Evolutionary conservation across 2,113 vertebrate genomes (phyloP).

Genomic region (Perccottus glenii): DNA sequence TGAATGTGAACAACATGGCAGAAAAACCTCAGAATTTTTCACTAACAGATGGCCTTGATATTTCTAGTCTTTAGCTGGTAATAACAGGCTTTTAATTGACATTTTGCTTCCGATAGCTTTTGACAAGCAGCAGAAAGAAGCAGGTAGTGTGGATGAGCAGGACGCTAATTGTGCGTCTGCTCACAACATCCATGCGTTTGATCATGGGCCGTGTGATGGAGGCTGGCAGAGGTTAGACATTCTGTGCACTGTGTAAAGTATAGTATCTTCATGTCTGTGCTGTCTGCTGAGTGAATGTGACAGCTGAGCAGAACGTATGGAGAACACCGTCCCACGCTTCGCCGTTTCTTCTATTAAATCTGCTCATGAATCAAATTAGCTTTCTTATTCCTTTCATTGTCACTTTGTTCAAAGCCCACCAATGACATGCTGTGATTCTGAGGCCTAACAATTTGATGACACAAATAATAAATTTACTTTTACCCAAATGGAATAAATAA

Average conservation of each 20-base stretch:
- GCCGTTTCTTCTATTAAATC: slow-evolving; percentile 76
- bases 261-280: slow-evolving; percentile 8
- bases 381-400: slow-evolving; percentile 47
- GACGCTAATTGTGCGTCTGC: slow-evolving; percentile 36
- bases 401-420: slow-evolving; percentile 37
- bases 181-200: slow-evolving; percentile 30
- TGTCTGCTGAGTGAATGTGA: slow-evolving; percentile 46
- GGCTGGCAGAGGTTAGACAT: slow-evolving; percentile 16
- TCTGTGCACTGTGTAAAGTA: slow-evolving; percentile 11
- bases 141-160: slow-evolving; percentile 30
- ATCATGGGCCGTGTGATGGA: slow-evolving; percentile 4
- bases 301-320: slow-evolving; percentile 61
- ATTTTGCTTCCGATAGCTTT: slow-evolving; percentile 40
- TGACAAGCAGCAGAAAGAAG: slow-evolving; percentile 23
- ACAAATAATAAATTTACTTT: slow-evolving; percentile 56
- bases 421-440: slow-evolving; percentile 1
- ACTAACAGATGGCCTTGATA: slow-evolving; percentile 26
- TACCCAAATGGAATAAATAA: slow-evolving; percentile 51
- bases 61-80: slow-evolving; percentile 22
- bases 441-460: slow-evolving; percentile 38
- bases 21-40: slow-evolving; percentile 39
- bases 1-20: slow-evolving; percentile 16
- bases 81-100: slow-evolving; percentile 47
- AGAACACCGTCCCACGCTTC: slow-evolving; percentile 67
- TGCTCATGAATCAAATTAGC: slow-evolving; percentile 80